Evolutionary conservation across 2,797 vertebrate species (phyloP).

Genomic region (Acanthornis magna): DNA sequence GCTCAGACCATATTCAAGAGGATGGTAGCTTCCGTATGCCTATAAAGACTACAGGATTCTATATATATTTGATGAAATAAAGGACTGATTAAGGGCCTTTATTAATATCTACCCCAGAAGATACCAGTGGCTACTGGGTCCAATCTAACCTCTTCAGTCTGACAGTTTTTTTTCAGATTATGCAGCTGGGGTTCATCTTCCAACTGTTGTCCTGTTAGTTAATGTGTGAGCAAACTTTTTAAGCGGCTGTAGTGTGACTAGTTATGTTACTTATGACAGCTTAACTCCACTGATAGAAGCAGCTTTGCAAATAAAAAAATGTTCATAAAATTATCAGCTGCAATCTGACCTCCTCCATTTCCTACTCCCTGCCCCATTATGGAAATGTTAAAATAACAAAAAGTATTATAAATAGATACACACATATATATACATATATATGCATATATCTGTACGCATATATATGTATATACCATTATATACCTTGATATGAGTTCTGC

Average conservation of each 20-base stretch:
- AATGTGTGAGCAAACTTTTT: neutral
- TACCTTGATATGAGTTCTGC: neutral
- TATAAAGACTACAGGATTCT: neutral
- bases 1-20: neutral
- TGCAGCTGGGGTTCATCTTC: neutral
- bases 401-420: neutral
- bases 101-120: neutral
- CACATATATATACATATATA: fast-evolving
- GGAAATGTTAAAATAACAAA: neutral
- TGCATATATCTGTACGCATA: neutral
- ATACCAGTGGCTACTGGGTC: neutral
- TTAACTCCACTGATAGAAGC: neutral
- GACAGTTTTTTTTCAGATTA: neutral
- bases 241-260: neutral
- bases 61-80: neutral
- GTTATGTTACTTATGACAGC: neutral
- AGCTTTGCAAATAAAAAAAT: neutral
- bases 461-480: neutral
- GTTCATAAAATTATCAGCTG: neutral
- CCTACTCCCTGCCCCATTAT: neutral
- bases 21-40: fast-evolving
- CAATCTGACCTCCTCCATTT: neutral
- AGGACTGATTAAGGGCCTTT: neutral
- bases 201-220: fast-evolving
- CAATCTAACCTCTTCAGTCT: neutral